Conservation (phyloP, 2,113 vertebrate species). For the Podocnemis expansa region DNA sequence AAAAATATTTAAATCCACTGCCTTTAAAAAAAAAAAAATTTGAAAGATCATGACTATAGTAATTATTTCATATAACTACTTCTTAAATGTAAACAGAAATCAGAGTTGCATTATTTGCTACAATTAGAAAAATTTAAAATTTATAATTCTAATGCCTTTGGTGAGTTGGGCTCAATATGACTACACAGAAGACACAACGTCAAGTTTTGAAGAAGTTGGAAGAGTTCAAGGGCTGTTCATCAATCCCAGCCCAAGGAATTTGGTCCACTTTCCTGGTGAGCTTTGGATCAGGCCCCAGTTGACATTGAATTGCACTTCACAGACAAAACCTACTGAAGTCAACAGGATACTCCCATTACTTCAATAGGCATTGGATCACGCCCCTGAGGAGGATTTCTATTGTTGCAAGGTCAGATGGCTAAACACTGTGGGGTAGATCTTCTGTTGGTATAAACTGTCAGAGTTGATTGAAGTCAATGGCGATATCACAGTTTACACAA, state of each 20-base stretch:
- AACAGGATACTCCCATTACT: background rate
- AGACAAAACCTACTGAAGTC: background rate
- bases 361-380: background rate
- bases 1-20: background rate
- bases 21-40: background rate
- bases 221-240: background rate
- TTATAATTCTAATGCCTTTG: background rate
- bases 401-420: background rate
- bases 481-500: background rate
- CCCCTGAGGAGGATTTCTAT: background rate
- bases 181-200: background rate
- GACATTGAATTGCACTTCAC: background rate
- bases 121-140: background rate
- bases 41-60: background rate
- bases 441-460: background rate
- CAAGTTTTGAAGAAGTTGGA: background rate
- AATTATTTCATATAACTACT: background rate
- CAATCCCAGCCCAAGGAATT: background rate
- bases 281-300: background rate
- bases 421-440: background rate
- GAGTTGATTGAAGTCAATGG: background rate
- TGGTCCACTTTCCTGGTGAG: background rate
- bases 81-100: background rate
- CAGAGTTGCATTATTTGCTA: background rate
- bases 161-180: background rate